A percentile compares a stretch with the other conserved stretches of the same genome.
Evolutionary conservation across 2,888 invertebrate genomes (phyloP).

Genomic region (Mycogona germanica): DNA sequence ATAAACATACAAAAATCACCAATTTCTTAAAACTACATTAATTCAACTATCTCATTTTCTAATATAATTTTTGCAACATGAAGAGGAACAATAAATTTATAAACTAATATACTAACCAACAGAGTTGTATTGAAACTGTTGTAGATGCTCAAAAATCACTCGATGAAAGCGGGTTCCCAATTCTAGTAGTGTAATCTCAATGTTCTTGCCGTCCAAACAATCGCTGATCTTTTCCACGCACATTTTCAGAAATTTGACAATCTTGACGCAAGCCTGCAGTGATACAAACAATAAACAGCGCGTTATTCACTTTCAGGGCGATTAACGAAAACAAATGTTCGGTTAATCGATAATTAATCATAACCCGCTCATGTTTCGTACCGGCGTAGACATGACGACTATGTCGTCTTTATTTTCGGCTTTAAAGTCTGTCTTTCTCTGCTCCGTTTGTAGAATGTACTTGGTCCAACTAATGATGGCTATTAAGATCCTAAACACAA

Average conservation of each 20-base stretch:
- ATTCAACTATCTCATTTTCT: too few species aligned
- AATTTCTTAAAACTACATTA: neutral
- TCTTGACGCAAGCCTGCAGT: slow-evolving; percentile 64
- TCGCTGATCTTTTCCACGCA: slow-evolving; percentile 63
- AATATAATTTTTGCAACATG: too few species aligned
- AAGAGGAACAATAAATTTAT: neutral
- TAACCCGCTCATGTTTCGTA: slow-evolving; percentile 36
- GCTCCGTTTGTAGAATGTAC: slow-evolving; percentile 76
- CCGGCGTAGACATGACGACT: slow-evolving; percentile 53
- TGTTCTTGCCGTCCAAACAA: slow-evolving; percentile 84
- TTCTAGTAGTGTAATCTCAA: slow-evolving; percentile 72
- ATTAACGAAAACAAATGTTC: neutral
- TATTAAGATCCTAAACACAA: slow-evolving; percentile 50
- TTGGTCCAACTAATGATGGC: slow-evolving; percentile 86
- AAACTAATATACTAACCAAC: slow-evolving; percentile 48
- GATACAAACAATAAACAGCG: slow-evolving; percentile 5
- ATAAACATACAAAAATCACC: too few species aligned
- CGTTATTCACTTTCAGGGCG: neutral
- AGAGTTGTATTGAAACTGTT: slow-evolving; percentile 87
- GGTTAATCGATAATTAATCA: neutral
- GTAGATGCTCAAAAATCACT: slow-evolving; percentile 85
- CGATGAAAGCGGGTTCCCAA: slow-evolving; percentile 85
- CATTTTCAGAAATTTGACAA: slow-evolving; percentile 66
- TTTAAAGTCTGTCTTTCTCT: slow-evolving; percentile 81
- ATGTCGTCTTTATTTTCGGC: slow-evolving; percentile 45